phyloP scores from a whole-genome alignment of 2,888 invertebrate species.

The Hyposoter didymator region DNA sequence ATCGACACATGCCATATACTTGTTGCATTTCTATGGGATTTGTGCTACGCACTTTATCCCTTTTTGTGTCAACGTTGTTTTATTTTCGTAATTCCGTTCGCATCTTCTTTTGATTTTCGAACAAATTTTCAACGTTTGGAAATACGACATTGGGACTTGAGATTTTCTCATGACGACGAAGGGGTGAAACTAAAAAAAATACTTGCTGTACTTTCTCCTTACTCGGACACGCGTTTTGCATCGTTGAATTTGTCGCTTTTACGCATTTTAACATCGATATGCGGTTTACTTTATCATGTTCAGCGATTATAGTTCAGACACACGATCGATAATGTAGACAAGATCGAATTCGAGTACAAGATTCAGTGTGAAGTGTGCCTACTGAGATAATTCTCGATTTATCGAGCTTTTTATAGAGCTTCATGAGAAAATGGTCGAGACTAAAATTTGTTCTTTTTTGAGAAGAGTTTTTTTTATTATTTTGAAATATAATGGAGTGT shows the following conservation, averaged over 20 bases:
- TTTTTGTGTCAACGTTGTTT: not conserved
- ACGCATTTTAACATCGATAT: slow-evolving; percentile 40
- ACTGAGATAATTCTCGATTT: not conserved
- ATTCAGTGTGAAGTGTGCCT: not conserved
- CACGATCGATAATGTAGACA: slow-evolving; percentile 50
- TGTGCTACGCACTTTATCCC: not conserved
- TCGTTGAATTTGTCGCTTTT: slow-evolving; percentile 62
- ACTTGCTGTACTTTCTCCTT: slow-evolving; percentile 51
- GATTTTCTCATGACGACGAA: not conserved
- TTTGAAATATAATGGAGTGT: too few species aligned
- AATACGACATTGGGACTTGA: not conserved
- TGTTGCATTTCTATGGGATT: not conserved
- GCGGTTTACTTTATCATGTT: slow-evolving; percentile 50
- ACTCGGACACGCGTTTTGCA: slow-evolving; percentile 49
- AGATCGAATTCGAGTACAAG: not conserved
- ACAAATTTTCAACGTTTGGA: not conserved
- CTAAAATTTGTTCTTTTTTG: not conserved
- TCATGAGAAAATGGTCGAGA: not conserved
- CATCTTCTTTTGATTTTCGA: not conserved
- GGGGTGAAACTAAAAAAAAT: not conserved
- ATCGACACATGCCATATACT: slow-evolving; percentile 16
- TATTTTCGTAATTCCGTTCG: not conserved
- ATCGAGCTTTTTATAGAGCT: not conserved
- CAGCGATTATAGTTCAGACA: slow-evolving; percentile 44
- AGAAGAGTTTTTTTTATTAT: too few species aligned